phyloP scores from a whole-genome alignment of 1,140 invertebrate genomes.

The Procambarus clarkii region DNA sequence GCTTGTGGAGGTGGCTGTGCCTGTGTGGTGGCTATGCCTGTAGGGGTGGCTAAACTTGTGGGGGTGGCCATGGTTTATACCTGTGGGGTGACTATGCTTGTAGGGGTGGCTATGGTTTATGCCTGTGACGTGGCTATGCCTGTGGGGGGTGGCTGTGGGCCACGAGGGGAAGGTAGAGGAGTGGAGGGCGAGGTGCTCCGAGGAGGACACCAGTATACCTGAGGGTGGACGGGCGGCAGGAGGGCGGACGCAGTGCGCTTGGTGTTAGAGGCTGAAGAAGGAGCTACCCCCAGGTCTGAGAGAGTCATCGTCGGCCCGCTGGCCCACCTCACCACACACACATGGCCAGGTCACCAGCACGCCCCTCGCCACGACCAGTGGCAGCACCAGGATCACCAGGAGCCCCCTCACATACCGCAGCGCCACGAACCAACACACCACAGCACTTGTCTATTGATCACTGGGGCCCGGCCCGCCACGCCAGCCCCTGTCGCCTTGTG shows the following conservation, averaged over 20 bases:
- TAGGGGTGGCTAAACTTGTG: too few relatives aligned
- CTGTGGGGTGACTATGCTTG: too few relatives aligned
- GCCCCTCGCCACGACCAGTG: conserved; percentile 8
- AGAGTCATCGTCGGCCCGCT: conserved; percentile 54
- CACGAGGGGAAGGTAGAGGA: neutral
- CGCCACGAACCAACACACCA: too few relatives aligned
- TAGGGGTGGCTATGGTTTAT: neutral
- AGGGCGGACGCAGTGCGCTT: conserved; percentile 51
- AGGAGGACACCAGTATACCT: conserved; percentile 14
- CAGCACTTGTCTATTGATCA: conserved; percentile 34
- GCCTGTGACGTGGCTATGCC: neutral
- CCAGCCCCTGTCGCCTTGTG: conserved; percentile 36
- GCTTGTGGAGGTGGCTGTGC: too few relatives aligned
- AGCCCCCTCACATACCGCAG: conserved; percentile 5
- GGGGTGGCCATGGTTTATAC: too few relatives aligned
- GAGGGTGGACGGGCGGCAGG: conserved; percentile 50
- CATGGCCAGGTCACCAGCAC: conserved; percentile 25
- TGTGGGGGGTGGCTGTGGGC: neutral
- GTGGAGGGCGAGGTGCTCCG: too few relatives aligned
- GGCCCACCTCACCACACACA: conserved; percentile 46
- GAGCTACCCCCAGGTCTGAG: conserved; percentile 53
- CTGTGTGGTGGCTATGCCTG: too few relatives aligned
- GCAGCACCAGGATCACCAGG: neutral
- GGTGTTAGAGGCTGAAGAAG: conserved; percentile 41
- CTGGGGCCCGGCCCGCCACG: conserved; percentile 38